Percentiles rank a stretch among this genome's conserved stretches.
These are phyloP conservation scores for Mus caroli DNA, from an alignment of 2,797 vertebrate species.

Conservation along the genomic window DNA sequence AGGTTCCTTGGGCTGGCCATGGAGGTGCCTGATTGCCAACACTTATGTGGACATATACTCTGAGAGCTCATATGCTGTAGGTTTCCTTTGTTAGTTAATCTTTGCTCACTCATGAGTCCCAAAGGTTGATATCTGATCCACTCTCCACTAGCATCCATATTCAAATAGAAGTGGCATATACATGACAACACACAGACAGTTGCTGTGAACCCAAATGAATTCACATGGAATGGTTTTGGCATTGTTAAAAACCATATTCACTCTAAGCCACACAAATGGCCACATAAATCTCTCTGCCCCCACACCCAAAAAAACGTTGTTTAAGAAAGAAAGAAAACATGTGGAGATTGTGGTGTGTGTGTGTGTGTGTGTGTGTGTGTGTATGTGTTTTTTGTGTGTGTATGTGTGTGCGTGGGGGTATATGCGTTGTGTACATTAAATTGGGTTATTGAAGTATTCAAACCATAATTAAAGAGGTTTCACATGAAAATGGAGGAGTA, in stretches of 20 bases:
- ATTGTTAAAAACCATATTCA: background rate
- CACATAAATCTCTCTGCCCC: background rate
- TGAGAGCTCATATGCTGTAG: background rate
- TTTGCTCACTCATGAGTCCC: background rate
- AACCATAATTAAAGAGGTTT: background rate
- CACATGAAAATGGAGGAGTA: background rate
- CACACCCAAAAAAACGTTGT: too few relatives aligned
- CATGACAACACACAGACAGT: accelerated
- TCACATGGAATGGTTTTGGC: background rate
- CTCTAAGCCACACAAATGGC: background rate
- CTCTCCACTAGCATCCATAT: background rate
- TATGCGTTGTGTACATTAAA: background rate
- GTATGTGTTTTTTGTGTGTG: too few relatives aligned
- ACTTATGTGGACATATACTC: background rate
- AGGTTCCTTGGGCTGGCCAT: background rate
- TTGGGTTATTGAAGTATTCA: background rate
- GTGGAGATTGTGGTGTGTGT: background rate
- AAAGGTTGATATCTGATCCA: background rate
- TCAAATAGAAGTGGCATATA: background rate
- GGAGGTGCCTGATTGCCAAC: background rate
- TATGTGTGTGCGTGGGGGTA: background rate
- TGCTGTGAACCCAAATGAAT: background rate
- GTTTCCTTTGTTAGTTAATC: background rate
- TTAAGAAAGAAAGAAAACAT: background rate
- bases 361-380: background rate